phyloP scores from a whole-genome alignment of 2,797 vertebrate genomes.

The Masticophis lateralis region DNA sequence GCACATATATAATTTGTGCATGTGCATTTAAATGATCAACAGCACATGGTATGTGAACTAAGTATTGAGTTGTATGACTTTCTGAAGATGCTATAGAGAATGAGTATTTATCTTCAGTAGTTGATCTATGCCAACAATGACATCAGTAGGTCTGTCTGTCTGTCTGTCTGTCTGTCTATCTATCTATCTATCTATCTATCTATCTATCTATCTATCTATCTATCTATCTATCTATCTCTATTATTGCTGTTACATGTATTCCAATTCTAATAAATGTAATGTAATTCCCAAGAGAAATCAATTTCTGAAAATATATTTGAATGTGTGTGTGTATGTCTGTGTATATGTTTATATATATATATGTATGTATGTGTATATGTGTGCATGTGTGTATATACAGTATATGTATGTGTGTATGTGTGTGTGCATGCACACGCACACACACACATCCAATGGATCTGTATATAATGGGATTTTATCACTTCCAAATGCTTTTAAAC shows the following conservation, averaged over 20 bases:
- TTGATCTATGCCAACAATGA: not conserved
- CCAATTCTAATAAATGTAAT: not conserved
- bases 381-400: no score
- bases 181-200: no score
- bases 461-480: not conserved
- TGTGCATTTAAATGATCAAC: not conserved
- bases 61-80: not conserved
- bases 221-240: no score
- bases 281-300: not conserved
- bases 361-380: accelerated
- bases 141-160: not conserved
- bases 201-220: no score
- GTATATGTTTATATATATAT: no score
- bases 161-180: not conserved
- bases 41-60: not conserved
- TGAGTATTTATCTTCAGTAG: not conserved
- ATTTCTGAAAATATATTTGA: not conserved
- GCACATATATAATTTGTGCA: not conserved
- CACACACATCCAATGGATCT: no score
- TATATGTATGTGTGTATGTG: no score
- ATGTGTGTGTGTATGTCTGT: no score
- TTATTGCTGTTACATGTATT: not conserved
- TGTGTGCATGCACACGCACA: no score
- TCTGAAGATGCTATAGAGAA: not conserved
- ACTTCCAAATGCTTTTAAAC: not conserved